These are phyloP conservation scores for Ips typographus DNA, from an alignment of 1,140 invertebrate species.

Conservation along the genomic window DNA sequence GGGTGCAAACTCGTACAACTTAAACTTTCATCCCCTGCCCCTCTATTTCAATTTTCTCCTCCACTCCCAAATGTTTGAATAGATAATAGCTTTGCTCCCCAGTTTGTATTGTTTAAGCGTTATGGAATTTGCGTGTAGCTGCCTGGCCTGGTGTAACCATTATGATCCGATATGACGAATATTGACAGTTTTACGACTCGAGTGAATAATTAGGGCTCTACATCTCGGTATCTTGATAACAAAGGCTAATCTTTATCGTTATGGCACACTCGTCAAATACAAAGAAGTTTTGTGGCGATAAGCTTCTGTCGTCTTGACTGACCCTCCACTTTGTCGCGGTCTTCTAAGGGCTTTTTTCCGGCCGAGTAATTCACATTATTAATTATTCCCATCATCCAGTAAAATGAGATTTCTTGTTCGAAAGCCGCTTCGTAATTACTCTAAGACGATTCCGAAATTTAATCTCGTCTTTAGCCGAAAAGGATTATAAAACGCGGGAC, in stretches of 20 bases:
- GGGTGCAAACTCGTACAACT: background rate
- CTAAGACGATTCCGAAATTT: conserved; percentile 4
- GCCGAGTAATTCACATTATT: background rate
- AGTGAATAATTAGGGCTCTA: background rate
- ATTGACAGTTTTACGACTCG: background rate
- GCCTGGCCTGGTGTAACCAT: background rate
- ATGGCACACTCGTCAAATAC: background rate
- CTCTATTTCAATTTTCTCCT: conserved; percentile 24
- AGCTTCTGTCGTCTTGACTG: background rate
- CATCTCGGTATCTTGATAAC: background rate
- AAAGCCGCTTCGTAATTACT: background rate
- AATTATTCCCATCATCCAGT: too few species aligned
- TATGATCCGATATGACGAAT: background rate
- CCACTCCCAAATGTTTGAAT: conserved; percentile 23
- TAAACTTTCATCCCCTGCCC: background rate
- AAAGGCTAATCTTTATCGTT: background rate
- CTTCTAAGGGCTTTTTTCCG: background rate
- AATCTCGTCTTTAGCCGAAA: conserved; percentile 1
- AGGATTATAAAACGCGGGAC: background rate
- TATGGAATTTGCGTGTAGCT: conserved; percentile 28
- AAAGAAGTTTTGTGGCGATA: background rate
- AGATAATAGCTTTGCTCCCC: conserved; percentile 21
- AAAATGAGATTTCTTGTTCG: background rate
- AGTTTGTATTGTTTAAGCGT: conserved; percentile 22
- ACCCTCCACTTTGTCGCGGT: background rate